A percentile compares a stretch with the other conserved stretches of the same genome.
Evolutionary conservation across 2,113 vertebrate species (phyloP).

Genomic region (Phycodurus eques): DNA sequence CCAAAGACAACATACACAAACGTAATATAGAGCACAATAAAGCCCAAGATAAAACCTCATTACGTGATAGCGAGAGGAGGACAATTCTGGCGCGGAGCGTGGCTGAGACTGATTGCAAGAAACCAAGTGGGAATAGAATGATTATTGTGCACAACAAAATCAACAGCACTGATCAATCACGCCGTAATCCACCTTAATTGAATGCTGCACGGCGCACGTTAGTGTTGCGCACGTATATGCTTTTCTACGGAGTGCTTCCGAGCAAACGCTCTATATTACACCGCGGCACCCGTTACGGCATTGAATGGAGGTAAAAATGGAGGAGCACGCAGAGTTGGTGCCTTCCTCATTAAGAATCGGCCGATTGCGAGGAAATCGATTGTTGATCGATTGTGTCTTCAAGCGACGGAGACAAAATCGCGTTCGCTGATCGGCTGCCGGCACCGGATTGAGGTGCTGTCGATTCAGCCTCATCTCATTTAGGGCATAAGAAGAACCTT

Average conservation of each 20-base stretch:
- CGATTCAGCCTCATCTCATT: background rate
- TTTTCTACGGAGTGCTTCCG: background rate
- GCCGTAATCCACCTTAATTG: background rate
- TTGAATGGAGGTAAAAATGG: background rate
- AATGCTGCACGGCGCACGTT: background rate
- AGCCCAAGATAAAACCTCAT: slow-evolving; percentile 27
- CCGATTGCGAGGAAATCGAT: background rate
- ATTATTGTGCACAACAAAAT: slow-evolving; percentile 11
- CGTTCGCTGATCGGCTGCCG: background rate
- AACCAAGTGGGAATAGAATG: slow-evolving; percentile 8
- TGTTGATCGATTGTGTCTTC: background rate
- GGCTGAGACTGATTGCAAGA: slow-evolving; percentile 5
- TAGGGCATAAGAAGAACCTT: background rate
- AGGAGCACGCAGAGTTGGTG: background rate
- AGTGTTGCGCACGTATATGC: background rate
- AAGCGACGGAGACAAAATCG: background rate
- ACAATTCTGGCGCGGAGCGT: slow-evolving; percentile 6
- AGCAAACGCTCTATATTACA: background rate
- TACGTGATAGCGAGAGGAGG: background rate
- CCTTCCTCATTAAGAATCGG: background rate
- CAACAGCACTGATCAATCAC: slow-evolving; percentile 2
- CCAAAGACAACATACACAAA: slow-evolving; percentile 20
- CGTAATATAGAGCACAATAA: slow-evolving; percentile 25
- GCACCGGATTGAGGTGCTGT: background rate
- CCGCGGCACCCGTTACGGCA: background rate